Conservation (phyloP, 2,888 invertebrate genomes). For the Oscheius onirici region DNA sequence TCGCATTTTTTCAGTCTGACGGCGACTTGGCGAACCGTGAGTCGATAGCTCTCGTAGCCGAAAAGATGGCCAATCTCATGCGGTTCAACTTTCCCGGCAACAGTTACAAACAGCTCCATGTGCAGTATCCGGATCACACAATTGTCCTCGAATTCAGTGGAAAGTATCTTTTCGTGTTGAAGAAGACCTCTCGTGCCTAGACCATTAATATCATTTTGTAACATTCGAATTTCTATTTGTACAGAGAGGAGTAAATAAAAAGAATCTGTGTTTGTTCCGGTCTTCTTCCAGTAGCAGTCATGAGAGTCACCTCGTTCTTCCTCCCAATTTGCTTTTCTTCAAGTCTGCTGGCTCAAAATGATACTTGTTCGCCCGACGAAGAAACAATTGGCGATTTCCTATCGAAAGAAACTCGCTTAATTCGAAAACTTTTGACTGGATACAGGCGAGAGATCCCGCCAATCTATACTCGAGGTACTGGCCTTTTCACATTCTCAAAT, state of each 20-base stretch:
- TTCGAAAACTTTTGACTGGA: background rate
- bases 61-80: slow-evolving; percentile 13
- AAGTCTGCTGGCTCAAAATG: slow-evolving; percentile 4
- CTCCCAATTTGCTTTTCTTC: background rate
- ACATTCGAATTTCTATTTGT: slow-evolving; percentile 1
- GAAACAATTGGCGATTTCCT: background rate
- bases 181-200: slow-evolving; percentile 1
- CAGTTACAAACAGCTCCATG: slow-evolving; percentile 20
- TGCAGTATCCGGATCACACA: slow-evolving; percentile 18
- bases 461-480: background rate
- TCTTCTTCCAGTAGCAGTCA: no score
- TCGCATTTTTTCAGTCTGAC: slow-evolving; percentile 31
- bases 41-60: slow-evolving; percentile 10
- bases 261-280: no score
- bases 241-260: no score
- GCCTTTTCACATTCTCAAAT: background rate
- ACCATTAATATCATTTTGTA: background rate
- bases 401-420: background rate
- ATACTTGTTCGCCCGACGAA: background rate
- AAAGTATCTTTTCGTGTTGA: slow-evolving; percentile 32
- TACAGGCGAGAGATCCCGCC: slow-evolving; percentile 5
- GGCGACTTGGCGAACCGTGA: slow-evolving; percentile 35
- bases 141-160: slow-evolving; percentile 28
- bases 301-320: background rate
- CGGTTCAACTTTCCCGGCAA: slow-evolving; percentile 13